Evolutionary conservation across 2,888 invertebrate genomes (phyloP), one percentile per base, ranked within the genome.

Genomic region (Pogonocherus hispidulus): DNA sequence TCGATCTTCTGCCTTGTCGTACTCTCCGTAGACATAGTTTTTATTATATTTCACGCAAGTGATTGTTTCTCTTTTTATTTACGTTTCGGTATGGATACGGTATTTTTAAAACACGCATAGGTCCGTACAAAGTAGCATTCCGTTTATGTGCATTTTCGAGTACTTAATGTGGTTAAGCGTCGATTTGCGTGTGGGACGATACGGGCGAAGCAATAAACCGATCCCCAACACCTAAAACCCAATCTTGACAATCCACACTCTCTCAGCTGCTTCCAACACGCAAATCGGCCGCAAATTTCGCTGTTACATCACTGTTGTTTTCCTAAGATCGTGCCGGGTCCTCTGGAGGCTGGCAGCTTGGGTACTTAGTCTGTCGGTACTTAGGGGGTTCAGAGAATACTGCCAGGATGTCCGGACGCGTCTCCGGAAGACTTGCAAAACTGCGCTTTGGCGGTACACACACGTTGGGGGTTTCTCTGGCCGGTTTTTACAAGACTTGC

Each of bases 111-210:
- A 72, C 76, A 74, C 78, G 76, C 77, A 76, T 77, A 74, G 71
- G 60, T 76, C 77, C 77, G 78, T 79, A 81, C 79, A 79, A 51
- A 55, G 76, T 76, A 71, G 78, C 80, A 80, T 80, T 80, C 80
- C 80, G 78, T 74, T 71, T 71, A 70, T 67, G 16, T 56, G 64
- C 64, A 64, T 64, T 56, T 63, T 62, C 55, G 56, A 47, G 64
- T 69, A 69, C 69, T 69, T 69, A 69, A 60, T 23, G 14, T 16
- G 44, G 32, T 47, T 56, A 16, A 27, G 46, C 20, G 66, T 63
- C 63, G 63, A 67, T 70, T 66, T 71, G 71, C 65, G 66, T 69
- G 71, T 60, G 57, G 14, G 41, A 37, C 27, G n/a, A 2, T 6
- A 3, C 32, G 4, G 19, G 18, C 22, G 18, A 55, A 41, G 41